Base-by-base conservation (phyloP, 2,888 invertebrate genomes). In the Scaptomyza parva region DNA sequence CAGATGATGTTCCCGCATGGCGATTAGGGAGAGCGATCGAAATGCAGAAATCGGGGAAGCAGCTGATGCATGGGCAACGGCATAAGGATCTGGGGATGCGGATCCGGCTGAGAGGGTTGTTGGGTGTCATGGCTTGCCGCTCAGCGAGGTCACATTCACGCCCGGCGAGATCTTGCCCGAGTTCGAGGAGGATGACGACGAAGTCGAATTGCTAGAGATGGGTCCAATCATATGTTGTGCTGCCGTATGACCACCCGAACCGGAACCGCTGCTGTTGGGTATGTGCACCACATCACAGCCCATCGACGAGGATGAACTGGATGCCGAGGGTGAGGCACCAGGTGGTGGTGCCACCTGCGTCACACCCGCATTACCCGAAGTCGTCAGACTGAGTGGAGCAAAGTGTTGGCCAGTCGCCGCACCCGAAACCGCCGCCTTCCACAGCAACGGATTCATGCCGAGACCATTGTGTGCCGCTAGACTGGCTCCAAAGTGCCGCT, bases 401-500 rank as follows among this genome's bases (percentile, higher is more conserved):
- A 91, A 92, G 37, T 91, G 91, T 5, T 90, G 90, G 12, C 91
- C 90, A 18, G 85, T 87, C 7, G 89, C 89, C 0, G 89, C 90
- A 2, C 90, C 89, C 3, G 91, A 89, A 0, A 91, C 91, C 1
- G 91, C 91, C 2, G 92, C 91, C 65, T 92, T 92, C 91, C 92
- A 91, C 18, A 91, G 82, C 66, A 92, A 44, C 17, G 92, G 92
- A 83, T 91, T 91, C 91, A 92, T 91, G 55, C 91, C 87, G 35
- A 92, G 84, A 0, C 92, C 91, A 59, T 92, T 92, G 77, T 92
- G 92, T 0, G 91, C 91, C n/a, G 88, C 93, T 87, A 89, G 90
- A 76, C 89, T 93, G 45, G 93, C 94, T 37, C 94, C 94, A 65
- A 95, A 92, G 17, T 93, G 93, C 85, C 96, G 94, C 88, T 96